Evolutionary conservation across 2,888 invertebrate genomes (phyloP).

Genomic region (Sarcophaga subvicina): DNA sequence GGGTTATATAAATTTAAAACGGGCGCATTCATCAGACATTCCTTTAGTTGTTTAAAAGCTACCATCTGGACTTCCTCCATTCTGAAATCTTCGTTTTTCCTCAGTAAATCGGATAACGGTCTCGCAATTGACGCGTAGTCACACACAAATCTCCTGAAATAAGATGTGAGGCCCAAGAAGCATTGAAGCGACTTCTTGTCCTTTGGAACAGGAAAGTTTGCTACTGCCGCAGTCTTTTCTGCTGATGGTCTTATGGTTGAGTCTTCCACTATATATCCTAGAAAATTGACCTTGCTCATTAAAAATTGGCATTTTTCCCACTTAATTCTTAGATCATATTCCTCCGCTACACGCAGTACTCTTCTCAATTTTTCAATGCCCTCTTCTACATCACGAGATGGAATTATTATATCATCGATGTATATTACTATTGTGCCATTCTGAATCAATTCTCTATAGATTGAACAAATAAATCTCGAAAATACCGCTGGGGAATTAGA

Average conservation of each 20-base stretch:
- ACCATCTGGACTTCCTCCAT: no score
- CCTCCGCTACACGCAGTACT: constrained; percentile 52
- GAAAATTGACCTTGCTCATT: no score
- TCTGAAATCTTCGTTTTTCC: no score
- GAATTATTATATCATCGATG: constrained; percentile 69
- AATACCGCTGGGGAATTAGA: constrained; percentile 65
- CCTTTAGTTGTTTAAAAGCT: constrained; percentile 33
- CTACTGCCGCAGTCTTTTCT: no score
- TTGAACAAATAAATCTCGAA: constrained; percentile 55
- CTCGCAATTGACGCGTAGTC: no score
- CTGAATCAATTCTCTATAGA: constrained; percentile 61
- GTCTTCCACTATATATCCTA: no score
- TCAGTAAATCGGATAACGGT: no score
- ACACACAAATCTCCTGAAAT: no score
- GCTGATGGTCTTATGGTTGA: no score
- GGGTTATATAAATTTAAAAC: constrained; percentile 9
- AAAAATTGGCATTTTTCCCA: constrained; percentile 70
- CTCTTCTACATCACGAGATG: constrained; percentile 60
- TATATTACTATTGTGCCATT: constrained; percentile 56
- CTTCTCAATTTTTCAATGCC: constrained; percentile 46
- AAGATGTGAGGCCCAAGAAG: no score
- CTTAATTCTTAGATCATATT: constrained; percentile 59
- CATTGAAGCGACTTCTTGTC: no score
- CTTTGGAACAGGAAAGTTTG: no score
- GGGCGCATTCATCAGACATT: constrained; percentile 13